A percentile compares a stretch with the other conserved stretches of the same genome.
Evolutionary conservation across 2,888 invertebrate genomes (phyloP).

Genomic region (Drosophila fulvimacula): DNA sequence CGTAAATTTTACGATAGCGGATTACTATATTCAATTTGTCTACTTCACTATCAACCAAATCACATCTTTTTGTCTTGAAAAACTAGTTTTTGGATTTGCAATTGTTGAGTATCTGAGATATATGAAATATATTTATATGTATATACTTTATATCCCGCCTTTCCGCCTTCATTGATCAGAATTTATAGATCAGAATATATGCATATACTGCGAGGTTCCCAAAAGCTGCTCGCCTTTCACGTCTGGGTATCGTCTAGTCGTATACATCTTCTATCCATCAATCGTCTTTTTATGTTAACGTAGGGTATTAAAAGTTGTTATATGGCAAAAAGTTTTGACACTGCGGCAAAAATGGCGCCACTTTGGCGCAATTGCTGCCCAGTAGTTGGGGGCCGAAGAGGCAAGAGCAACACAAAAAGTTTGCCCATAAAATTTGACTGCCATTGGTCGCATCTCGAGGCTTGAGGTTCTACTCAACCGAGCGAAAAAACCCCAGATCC

Average conservation of each 20-base stretch:
- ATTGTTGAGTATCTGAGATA: not conserved
- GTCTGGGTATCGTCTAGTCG: not conserved
- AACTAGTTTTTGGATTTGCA: not conserved
- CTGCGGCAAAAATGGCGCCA: slow-evolving; percentile 84
- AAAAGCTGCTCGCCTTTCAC: not conserved
- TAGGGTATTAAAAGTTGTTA: slow-evolving; percentile 11
- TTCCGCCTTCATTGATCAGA: not conserved
- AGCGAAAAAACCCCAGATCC: slow-evolving; percentile 45
- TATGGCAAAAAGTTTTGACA: slow-evolving; percentile 48
- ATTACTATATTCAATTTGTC: no score
- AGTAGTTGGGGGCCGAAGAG: slow-evolving; percentile 1
- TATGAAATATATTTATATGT: not conserved
- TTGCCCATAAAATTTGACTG: slow-evolving; percentile 82
- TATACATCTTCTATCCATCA: not conserved
- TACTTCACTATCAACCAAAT: not conserved
- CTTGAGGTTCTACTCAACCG: slow-evolving; percentile 32
- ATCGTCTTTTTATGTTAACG: not conserved
- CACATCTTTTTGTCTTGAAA: not conserved
- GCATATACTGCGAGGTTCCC: not conserved
- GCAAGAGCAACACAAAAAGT: slow-evolving; percentile 52
- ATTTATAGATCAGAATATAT: not conserved
- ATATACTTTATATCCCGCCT: not conserved
- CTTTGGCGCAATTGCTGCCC: slow-evolving; percentile 68
- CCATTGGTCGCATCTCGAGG: slow-evolving; percentile 75
- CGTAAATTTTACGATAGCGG: no score